A percentile compares a stretch with the other conserved stretches of the same genome.
phyloP scores from a whole-genome alignment of 2,113 vertebrate genomes.

The Leptodactylus fuscus region DNA sequence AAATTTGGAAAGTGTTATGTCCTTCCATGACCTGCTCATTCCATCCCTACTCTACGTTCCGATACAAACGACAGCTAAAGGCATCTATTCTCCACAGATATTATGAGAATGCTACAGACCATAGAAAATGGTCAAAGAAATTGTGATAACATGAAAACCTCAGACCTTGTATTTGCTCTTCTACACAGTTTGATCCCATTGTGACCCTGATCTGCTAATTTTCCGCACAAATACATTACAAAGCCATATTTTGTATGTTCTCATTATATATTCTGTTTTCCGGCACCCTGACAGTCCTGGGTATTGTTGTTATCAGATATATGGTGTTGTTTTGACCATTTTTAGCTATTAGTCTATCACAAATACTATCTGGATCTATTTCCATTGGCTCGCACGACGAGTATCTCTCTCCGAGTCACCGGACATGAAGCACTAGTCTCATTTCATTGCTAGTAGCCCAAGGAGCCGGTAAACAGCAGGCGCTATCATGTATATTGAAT shows the following conservation, averaged over 20 bases:
- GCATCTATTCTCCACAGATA: too few species aligned
- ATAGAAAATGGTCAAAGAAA: too few species aligned
- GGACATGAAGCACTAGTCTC: neutral
- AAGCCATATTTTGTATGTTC: neutral
- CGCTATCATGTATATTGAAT: neutral
- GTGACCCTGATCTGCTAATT: too few species aligned
- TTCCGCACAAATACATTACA: neutral
- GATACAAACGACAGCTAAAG: too few species aligned
- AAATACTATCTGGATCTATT: conserved; percentile 5
- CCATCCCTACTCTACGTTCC: too few species aligned
- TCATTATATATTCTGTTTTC: neutral
- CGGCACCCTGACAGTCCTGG: neutral
- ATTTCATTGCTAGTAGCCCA: neutral
- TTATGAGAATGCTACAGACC: too few species aligned
- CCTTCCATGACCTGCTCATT: too few species aligned
- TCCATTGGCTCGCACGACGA: neutral
- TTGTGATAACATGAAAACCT: too few species aligned
- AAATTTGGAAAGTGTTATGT: too few species aligned
- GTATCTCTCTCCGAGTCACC: neutral
- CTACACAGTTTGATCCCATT: too few species aligned
- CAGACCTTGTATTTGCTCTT: too few species aligned
- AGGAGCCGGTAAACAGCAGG: conserved; percentile 13
- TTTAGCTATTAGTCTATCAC: neutral
- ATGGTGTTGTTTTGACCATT: conserved; percentile 11
- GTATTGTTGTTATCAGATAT: neutral